Evolutionary conservation across 2,797 vertebrate species (phyloP).

Genomic region (Clamator glandarius): DNA sequence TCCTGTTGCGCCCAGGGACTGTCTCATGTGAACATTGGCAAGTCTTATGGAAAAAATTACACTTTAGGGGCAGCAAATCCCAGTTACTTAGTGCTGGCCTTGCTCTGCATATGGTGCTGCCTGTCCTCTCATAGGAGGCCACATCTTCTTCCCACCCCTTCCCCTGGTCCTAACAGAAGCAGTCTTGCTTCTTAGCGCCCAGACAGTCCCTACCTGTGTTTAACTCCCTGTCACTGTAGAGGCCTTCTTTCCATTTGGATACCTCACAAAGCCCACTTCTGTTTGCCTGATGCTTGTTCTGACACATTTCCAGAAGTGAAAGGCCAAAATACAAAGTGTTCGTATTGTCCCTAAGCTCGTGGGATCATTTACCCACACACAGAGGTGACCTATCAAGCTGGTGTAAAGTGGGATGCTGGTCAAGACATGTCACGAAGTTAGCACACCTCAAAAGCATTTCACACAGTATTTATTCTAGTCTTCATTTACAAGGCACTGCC

Average conservation of each 20-base stretch:
- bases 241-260: neutral
- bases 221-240: neutral
- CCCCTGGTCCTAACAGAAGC: neutral
- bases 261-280: neutral
- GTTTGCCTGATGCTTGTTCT: neutral
- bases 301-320: neutral
- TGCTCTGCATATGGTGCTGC: neutral
- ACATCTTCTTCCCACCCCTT: neutral
- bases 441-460: too few species aligned
- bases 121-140: neutral
- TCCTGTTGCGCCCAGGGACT: neutral
- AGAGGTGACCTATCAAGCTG: too few species aligned
- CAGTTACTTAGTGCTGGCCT: neutral
- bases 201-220: accelerated
- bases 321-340: neutral
- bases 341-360: too few species aligned
- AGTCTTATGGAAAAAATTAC: neutral
- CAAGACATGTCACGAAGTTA: too few species aligned
- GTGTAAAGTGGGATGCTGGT: too few species aligned
- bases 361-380: too few species aligned
- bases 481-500: too few species aligned
- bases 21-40: neutral
- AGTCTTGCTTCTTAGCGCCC: neutral
- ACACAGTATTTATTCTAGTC: too few species aligned
- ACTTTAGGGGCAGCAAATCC: too few species aligned